Evolutionary conservation across 2,888 invertebrate genomes (phyloP).

Genomic region (Laothoe populi): DNA sequence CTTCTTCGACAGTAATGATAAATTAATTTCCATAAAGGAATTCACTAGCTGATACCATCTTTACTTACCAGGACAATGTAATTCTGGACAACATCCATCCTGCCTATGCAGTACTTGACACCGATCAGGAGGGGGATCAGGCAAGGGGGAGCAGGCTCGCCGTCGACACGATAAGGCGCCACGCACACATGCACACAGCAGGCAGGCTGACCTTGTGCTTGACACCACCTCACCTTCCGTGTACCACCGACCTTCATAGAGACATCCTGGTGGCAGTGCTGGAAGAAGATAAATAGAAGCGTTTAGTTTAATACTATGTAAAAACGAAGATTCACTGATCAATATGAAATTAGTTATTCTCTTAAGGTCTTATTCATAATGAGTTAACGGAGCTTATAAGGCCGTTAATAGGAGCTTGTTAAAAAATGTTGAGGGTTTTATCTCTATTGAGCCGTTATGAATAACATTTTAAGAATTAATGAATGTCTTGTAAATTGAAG

Average conservation of each 20-base stretch:
- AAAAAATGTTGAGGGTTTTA: too few relatives aligned
- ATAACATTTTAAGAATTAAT: too few relatives aligned
- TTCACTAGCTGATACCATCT: too few relatives aligned
- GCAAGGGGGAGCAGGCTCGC: constrained; percentile 90
- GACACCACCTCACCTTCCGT: constrained; percentile 87
- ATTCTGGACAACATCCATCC: constrained; percentile 90
- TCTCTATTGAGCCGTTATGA: too few relatives aligned
- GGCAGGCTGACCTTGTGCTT: constrained; percentile 89
- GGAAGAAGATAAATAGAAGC: constrained; percentile 34
- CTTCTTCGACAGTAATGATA: too few relatives aligned
- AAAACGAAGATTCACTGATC: not conserved
- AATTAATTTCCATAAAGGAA: too few relatives aligned
- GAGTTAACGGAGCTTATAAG: too few relatives aligned
- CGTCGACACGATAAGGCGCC: constrained; percentile 91
- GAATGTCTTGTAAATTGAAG: too few relatives aligned
- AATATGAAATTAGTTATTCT: not conserved
- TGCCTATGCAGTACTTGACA: constrained; percentile 89
- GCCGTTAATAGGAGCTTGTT: too few relatives aligned
- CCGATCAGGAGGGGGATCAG: constrained; percentile 89
- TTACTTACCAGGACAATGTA: constrained; percentile 88
- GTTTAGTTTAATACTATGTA: not conserved
- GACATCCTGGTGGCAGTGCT: constrained; percentile 82
- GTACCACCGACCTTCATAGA: constrained; percentile 89
- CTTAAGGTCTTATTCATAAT: too few relatives aligned
- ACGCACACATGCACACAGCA: constrained; percentile 90